Percentiles rank a stretch among this genome's conserved stretches.
phyloP scores from a whole-genome alignment of 2,797 vertebrate species.

The Lates japonicus region DNA sequence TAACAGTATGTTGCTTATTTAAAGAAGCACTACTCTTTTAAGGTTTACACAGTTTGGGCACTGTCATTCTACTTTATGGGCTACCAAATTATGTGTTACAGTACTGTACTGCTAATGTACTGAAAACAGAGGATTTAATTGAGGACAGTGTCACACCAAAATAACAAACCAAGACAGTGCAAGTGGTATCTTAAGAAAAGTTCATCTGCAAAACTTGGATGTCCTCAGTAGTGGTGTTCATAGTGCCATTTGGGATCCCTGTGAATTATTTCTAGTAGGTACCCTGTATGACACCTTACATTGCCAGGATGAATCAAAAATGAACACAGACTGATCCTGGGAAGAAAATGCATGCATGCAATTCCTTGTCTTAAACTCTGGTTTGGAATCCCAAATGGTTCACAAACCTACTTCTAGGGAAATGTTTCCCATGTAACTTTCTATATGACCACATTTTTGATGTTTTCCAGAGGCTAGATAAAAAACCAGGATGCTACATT shows the following conservation, averaged over 20 bases:
- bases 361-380: background rate
- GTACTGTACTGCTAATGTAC: slow-evolving; percentile 31
- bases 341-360: background rate
- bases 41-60: slow-evolving; percentile 1
- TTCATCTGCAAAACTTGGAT: background rate
- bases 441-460: background rate
- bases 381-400: slow-evolving; percentile 37
- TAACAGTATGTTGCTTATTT: slow-evolving; percentile 8
- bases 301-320: slow-evolving; percentile 15
- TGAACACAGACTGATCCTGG: background rate
- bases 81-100: background rate
- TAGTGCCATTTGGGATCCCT: slow-evolving; percentile 11
- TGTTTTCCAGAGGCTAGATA: slow-evolving; percentile 11
- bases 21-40: slow-evolving; percentile 8
- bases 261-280: background rate
- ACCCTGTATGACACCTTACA: background rate
- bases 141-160: slow-evolving; percentile 5
- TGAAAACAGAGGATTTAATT: slow-evolving; percentile 19
- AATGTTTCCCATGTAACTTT: background rate
- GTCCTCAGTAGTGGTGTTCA: slow-evolving; percentile 12
- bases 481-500: background rate
- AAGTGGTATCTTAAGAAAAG: background rate
- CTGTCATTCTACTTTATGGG: background rate
- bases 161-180: slow-evolving; percentile 12
- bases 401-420: slow-evolving; percentile 4